Base-by-base conservation (phyloP, 2,113 vertebrate species). In the Henicopernis longicauda region DNA sequence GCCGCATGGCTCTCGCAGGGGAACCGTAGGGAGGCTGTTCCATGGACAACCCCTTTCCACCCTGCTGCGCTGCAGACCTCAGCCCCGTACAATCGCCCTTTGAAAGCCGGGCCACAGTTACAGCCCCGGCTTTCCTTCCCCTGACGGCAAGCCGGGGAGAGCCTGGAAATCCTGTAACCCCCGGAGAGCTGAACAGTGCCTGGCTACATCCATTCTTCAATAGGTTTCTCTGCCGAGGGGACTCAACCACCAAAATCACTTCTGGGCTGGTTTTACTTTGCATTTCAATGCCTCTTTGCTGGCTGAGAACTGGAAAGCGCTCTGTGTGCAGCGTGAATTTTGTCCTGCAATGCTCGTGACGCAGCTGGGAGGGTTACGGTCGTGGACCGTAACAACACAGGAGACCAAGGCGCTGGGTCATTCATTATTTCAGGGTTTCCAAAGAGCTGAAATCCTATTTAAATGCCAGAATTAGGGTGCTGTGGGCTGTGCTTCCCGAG, bases 151-250 rank as follows among this genome's bases (percentile, higher is more conserved):
- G 81, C 16, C 0, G 2, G 25, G 44, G 84, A 82, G 54, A 93
- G 45, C 49, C 36, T 77, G 95, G 74, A 70, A 92, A 62, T 72
- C 54, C 79, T 83, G 67, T 65, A 42, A 73, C 10, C 62, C 32
- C 38, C 0, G 0, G 44, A 50, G 82, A 73, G 49, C 40, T 5
- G 0, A 3, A 12, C 10, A 7, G 47, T 3, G 7, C 34, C 36
- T n/a, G 50, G 29, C 29, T 86, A 4, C 26, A 13, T 49, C 63
- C 38, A 1, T 9, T 80, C 25, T 78, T 70, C 66, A 34, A 1
- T 1, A 7, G 36, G 21, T 67, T 85, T 86, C 78, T 50, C 22
- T 80, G 36, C 73, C 61, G 54, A 58, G 62, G 49, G 19, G 11
- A 13, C 50, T 54, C 71, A 81, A 2, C 25, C 42, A 10, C 63